Evolutionary conservation across 92 coral and sea anemone species (phyloP).

Genomic region (Paragorgia papillata): DNA sequence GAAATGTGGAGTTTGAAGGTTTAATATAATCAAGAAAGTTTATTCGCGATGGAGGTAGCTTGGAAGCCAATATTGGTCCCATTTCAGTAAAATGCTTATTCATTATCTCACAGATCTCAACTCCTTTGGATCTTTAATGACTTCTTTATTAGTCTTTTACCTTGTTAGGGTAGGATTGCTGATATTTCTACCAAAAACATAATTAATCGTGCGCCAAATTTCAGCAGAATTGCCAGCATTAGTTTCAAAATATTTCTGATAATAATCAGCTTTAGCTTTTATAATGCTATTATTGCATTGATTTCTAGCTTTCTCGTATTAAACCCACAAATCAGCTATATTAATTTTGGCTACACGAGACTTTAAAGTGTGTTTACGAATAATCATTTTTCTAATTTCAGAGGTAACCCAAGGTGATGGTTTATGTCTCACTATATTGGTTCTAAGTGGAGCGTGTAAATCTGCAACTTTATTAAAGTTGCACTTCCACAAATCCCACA

Average conservation of each 20-base stretch:
- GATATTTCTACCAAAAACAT: conserved; percentile 16
- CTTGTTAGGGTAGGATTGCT: not conserved
- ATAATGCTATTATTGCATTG: conserved; percentile 2
- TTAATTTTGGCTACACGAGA: not conserved
- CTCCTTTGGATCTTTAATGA: conserved; percentile 8
- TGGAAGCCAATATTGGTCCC: conserved; percentile 1
- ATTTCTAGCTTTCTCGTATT: conserved; percentile 6
- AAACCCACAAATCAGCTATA: not conserved
- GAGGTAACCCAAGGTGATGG: conserved; percentile 12
- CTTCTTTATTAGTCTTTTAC: not conserved
- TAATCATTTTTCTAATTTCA: not conserved
- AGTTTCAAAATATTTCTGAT: not conserved
- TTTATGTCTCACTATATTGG: conserved; percentile 16
- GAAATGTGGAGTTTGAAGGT: conserved; percentile 1
- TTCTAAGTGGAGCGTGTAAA: conserved; percentile 24
- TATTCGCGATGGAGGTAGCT: not conserved
- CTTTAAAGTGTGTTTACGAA: not conserved
- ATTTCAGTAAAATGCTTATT: conserved; percentile 27
- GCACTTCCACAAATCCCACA: conserved; percentile 9
- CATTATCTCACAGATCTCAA: conserved; percentile 9
- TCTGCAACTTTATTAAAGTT: conserved; percentile 7
- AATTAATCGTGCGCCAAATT: conserved; percentile 39
- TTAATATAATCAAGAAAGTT: not conserved
- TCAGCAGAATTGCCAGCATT: conserved; percentile 29
- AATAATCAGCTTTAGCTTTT: conserved; percentile 6